phyloP scores from a whole-genome alignment of 2,888 invertebrate genomes.

The Stegana nigrithorax region DNA sequence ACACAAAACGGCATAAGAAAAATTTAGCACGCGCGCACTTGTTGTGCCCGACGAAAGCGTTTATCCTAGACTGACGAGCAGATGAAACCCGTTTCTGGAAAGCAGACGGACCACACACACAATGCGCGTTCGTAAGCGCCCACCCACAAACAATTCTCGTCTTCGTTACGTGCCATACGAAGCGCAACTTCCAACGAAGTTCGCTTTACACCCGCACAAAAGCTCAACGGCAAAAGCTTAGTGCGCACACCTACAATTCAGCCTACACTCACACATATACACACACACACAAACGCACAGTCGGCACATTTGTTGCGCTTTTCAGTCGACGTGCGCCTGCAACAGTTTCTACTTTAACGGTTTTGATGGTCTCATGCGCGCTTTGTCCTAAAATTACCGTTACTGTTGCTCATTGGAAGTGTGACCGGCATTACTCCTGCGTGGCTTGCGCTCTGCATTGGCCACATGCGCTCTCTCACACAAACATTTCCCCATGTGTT shows the following conservation, averaged over 20 bases:
- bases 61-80: conserved; percentile 68
- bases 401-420: conserved; percentile 1
- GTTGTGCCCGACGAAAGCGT: conserved; percentile 69
- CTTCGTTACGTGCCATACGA: conserved; percentile 21
- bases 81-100: conserved; percentile 62
- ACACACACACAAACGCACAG: background rate
- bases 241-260: background rate
- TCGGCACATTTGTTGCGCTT: conserved; percentile 17
- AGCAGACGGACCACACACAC: conserved; percentile 35
- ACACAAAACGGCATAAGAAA: too few species aligned
- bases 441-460: background rate
- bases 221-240: conserved; percentile 41
- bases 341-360: background rate
- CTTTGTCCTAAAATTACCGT: background rate
- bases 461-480: background rate
- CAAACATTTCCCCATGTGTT: background rate
- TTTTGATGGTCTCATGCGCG: background rate
- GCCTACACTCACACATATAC: background rate
- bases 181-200: conserved; percentile 37
- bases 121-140: background rate
- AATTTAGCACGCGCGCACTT: conserved; percentile 65
- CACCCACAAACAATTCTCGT: background rate
- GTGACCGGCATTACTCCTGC: conserved; percentile 3
- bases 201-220: conserved; percentile 18
- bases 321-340: background rate